Conservation (phyloP, 2,113 vertebrate species). For the Ciconia stormi region DNA sequence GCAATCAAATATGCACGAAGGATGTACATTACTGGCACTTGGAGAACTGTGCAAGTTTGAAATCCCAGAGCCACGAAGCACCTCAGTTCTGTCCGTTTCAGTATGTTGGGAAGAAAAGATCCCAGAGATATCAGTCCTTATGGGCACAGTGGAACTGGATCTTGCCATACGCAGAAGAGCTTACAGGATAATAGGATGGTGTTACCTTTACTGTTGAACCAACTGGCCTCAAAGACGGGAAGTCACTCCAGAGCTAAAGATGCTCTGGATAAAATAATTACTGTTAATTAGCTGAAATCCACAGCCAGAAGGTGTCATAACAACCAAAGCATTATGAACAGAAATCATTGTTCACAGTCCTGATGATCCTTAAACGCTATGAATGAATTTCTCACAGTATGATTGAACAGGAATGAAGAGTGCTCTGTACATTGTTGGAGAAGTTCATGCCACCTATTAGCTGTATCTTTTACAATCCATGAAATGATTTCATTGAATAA, state of each 20-base stretch:
- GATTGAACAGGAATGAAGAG: neutral
- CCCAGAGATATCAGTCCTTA: accelerated
- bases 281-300: constrained; percentile 44
- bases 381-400: neutral
- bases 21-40: neutral
- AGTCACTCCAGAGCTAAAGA: neutral
- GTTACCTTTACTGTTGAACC: neutral
- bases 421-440: neutral
- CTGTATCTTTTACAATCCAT: neutral
- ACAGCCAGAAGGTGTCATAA: constrained; percentile 60
- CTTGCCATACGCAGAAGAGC: accelerated
- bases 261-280: neutral
- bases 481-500: neutral
- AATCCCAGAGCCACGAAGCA: neutral
- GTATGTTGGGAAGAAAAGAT: neutral
- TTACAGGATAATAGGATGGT: neutral
- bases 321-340: constrained; percentile 35
- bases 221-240: neutral
- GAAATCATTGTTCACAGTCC: neutral
- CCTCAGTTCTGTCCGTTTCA: neutral
- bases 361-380: neutral
- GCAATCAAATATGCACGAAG: constrained; percentile 19
- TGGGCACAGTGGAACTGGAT: neutral
- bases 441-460: neutral
- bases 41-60: neutral